Evolutionary conservation across 2,888 invertebrate genomes (phyloP).

Genomic region (Microchrysa polita): DNA sequence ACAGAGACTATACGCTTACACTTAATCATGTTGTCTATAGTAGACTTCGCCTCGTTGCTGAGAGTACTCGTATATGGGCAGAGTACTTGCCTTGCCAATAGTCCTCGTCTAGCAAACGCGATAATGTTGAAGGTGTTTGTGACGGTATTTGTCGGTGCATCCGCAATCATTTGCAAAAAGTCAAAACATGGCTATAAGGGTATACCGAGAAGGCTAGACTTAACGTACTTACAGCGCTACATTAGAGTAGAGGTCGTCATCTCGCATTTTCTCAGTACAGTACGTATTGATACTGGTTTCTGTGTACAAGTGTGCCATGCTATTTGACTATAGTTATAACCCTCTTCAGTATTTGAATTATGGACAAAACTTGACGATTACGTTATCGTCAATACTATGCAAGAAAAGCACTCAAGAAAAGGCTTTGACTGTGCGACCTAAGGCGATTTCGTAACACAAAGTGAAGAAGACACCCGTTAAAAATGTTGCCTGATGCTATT

Average conservation of each 20-base stretch:
- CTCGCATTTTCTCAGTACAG: slow-evolving; percentile 37
- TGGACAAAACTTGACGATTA: slow-evolving; percentile 36
- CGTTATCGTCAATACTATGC: slow-evolving; percentile 23
- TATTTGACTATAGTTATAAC: neutral
- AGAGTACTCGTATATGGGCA: no score
- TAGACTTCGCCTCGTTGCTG: no score
- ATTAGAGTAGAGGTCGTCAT: slow-evolving; percentile 28
- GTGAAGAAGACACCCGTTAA: slow-evolving; percentile 13
- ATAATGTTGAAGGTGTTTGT: slow-evolving; percentile 33
- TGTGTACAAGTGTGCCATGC: slow-evolving; percentile 4
- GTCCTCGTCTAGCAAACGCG: neutral
- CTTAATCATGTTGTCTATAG: no score
- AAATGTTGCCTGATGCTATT: slow-evolving; percentile 2
- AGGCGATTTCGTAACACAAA: slow-evolving; percentile 28
- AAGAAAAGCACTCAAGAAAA: slow-evolving; percentile 21
- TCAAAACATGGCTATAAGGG: neutral
- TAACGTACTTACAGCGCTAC: slow-evolving; percentile 9
- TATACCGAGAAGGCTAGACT: neutral
- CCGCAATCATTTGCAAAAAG: slow-evolving; percentile 24
- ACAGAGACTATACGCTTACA: neutral
- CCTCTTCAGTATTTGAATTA: slow-evolving; percentile 37
- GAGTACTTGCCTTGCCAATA: slow-evolving; percentile 15
- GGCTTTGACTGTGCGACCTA: neutral
- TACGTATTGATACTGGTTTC: no score
- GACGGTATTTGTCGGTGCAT: slow-evolving; percentile 10